A percentile compares a stretch with the other conserved stretches of the same genome.
Evolutionary conservation across 2,113 vertebrate genomes (phyloP).

Genomic region (Orientallactaga bullata): DNA sequence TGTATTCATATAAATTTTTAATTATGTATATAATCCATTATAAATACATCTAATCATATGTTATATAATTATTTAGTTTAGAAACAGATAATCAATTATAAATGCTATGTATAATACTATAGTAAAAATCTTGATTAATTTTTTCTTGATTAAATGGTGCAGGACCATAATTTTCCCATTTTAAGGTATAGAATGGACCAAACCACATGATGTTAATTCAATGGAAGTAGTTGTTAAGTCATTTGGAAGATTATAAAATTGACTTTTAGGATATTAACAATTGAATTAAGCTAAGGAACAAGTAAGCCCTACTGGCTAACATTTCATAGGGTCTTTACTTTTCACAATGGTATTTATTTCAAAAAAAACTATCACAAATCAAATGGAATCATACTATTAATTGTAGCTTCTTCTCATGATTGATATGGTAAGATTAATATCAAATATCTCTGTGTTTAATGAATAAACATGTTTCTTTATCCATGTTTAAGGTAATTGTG

Average conservation of each 20-base stretch:
- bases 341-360: slow-evolving; percentile 18
- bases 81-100: not conserved
- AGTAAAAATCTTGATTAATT: slow-evolving; percentile 36
- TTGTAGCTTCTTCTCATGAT: not conserved
- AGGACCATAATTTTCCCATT: not conserved
- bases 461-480: not conserved
- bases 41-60: not conserved
- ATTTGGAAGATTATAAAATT: slow-evolving; percentile 8
- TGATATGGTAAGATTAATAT: slow-evolving; percentile 8
- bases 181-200: not conserved
- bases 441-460: not conserved
- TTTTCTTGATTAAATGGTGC: slow-evolving; percentile 19
- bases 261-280: not conserved
- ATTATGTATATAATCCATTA: not conserved
- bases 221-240: not conserved
- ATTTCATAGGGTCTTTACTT: slow-evolving; percentile 26
- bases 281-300: slow-evolving; percentile 20
- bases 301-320: not conserved
- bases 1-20: too few species aligned
- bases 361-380: slow-evolving; percentile 36
- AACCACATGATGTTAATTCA: slow-evolving; percentile 27
- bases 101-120: not conserved
- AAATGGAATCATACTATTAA: not conserved
- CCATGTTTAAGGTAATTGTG: not conserved
- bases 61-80: not conserved